Base-by-base conservation (phyloP, 2,113 vertebrate genomes). In the Coregonus clupeaformis region DNA sequence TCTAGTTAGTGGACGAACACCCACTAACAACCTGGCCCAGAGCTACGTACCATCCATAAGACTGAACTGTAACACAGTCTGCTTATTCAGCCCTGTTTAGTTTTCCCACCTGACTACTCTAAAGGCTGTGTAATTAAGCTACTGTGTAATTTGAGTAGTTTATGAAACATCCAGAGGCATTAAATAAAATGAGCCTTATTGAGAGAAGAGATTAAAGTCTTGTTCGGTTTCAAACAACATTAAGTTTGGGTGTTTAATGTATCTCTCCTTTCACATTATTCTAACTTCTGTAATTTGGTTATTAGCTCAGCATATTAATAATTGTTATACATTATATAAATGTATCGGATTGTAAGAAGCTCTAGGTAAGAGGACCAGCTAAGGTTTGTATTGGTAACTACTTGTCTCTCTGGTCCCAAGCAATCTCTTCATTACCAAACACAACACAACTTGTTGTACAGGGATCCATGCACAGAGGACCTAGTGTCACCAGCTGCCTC, bases 111-210 rank as follows among this genome's bases (percentile, higher is more conserved):
- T 67, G 76, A 74, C 64, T 63, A 72, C 71, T 81, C 76, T 55
- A 68, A 67, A 85, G 68, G 80, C 75, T 80, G 29, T 69, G 72
- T 83, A 88, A 90, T 93, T 87, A 90, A 90, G 73, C 73, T 69
- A 45, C 78, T 70, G 79, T 88, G 86, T 90, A 85, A 91, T 88
- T 90, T 88, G 83, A 88, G 75, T 82, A 59, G 49, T 69, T 75
- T 76, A 87, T 86, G 69, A 83, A 88, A 85, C 75, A 82, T 85
- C 42, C 52, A 65, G 49, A 80, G 78, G 75, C 79, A 78, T 85
- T 78, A 72, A 80, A 83, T 82, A 82, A 86, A 86, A 86, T 59
- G 69, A 86, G 77, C 80, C 75, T 78, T 74, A 77, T 79, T 80
- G 85, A 82, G 74, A 72, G 80, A 79, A 78, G 79, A 87, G 78